phyloP scores from a whole-genome alignment of 2,797 vertebrate genomes.

The Heteromormyrus szaboi region DNA sequence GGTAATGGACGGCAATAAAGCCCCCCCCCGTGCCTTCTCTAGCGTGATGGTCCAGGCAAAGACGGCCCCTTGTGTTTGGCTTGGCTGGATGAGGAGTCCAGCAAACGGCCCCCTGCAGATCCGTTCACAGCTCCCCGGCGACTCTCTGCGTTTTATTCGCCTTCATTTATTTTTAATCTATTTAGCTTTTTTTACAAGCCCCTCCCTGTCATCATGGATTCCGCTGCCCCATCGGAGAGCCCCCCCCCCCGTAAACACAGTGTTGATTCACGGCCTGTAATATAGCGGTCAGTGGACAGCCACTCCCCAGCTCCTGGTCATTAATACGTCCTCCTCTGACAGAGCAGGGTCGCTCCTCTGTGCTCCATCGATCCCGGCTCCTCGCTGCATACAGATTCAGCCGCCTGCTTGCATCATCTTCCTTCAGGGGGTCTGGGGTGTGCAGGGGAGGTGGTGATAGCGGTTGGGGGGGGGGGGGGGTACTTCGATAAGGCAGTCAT shows the following conservation, averaged over 20 bases:
- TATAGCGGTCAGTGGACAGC: constrained; percentile 57
- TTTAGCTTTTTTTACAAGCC: constrained; percentile 61
- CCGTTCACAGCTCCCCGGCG: constrained; percentile 28
- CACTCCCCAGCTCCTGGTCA: constrained; percentile 51
- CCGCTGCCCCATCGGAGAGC: constrained; percentile 74
- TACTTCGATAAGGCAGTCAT: not conserved
- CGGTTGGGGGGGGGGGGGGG: not conserved
- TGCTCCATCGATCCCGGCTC: constrained; percentile 60
- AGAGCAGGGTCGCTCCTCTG: constrained; percentile 59
- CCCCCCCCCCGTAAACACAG: constrained; percentile 68
- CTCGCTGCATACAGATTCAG: constrained; percentile 53
- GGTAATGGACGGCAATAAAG: constrained; percentile 15
- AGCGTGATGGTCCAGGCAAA: constrained; percentile 56
- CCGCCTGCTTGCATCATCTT: constrained; percentile 24
- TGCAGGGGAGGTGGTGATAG: not conserved
- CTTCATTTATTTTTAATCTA: constrained; percentile 27
- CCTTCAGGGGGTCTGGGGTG: not conserved
- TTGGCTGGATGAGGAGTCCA: constrained; percentile 58
- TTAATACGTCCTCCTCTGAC: constrained; percentile 62
- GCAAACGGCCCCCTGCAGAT: constrained; percentile 62
- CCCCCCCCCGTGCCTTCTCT: constrained; percentile 27
- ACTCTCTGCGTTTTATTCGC: not conserved
- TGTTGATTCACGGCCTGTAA: constrained; percentile 75
- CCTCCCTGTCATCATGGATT: constrained; percentile 73
- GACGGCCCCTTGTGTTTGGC: constrained; percentile 59